A percentile compares a stretch with the other conserved stretches of the same genome.
These are phyloP conservation scores for Lottia gigantea DNA, from an alignment of 2,888 invertebrate genomes.

Conservation along the genomic window DNA sequence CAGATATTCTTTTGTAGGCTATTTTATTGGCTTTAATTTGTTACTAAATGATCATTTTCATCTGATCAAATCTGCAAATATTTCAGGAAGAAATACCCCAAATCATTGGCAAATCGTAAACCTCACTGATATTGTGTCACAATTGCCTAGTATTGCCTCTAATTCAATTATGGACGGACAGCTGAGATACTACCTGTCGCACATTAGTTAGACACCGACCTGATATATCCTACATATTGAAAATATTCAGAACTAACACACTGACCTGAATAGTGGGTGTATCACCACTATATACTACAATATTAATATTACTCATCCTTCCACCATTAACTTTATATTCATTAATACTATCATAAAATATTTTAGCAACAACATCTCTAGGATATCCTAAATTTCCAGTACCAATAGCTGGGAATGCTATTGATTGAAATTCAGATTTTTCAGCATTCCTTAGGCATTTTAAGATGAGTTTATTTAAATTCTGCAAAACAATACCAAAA, in stretches of 20 bases:
- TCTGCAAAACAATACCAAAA: constrained; percentile 31
- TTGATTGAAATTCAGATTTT: constrained; percentile 33
- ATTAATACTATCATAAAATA: constrained; percentile 44
- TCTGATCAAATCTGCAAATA: too few species aligned
- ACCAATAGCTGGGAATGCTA: constrained; percentile 57
- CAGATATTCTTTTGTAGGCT: too few species aligned
- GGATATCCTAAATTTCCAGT: constrained; percentile 55
- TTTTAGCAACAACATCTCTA: constrained; percentile 42
- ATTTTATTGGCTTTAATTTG: too few species aligned
- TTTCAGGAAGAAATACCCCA: too few species aligned
- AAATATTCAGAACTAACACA: neutral
- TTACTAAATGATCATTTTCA: too few species aligned
- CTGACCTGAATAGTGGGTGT: constrained; percentile 37
- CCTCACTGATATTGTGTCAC: too few species aligned
- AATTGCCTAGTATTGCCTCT: too few species aligned
- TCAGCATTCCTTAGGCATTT: constrained; percentile 43
- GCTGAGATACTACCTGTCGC: too few species aligned
- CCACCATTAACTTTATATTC: constrained; percentile 40
- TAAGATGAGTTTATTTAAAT: constrained; percentile 37
- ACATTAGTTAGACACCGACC: too few species aligned
- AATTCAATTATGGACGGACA: too few species aligned
- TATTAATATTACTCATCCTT: constrained; percentile 32
- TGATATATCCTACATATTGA: too few species aligned
- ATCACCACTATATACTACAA: constrained; percentile 46
- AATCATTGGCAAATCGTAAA: too few species aligned